Evolutionary conservation across 2,888 invertebrate species (phyloP).

Genomic region (Orthosia incerta): DNA sequence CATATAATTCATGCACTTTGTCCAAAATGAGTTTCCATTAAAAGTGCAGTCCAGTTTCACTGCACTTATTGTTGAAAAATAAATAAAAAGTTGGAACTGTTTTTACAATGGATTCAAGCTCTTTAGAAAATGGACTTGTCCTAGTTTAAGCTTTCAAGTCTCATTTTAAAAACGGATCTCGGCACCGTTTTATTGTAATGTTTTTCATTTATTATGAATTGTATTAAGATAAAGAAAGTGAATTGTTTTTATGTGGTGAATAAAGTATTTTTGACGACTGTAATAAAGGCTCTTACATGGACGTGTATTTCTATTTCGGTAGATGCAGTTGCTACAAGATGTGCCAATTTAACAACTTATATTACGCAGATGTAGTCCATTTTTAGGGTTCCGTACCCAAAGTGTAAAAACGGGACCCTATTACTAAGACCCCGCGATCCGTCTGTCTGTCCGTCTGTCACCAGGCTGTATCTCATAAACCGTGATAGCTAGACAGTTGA

Average conservation of each 20-base stretch:
- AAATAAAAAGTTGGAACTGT: constrained; percentile 48
- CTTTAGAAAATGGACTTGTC: constrained; percentile 78
- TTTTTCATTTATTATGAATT: constrained; percentile 47
- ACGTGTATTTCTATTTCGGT: no score
- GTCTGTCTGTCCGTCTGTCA: no score
- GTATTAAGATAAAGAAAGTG: constrained; percentile 30
- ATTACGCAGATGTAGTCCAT: no score
- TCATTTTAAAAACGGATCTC: constrained; percentile 68
- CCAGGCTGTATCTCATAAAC: no score
- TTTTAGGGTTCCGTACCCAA: no score
- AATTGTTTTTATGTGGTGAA: constrained; percentile 21
- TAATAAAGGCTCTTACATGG: neutral
- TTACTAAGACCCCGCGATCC: no score
- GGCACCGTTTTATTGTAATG: constrained; percentile 71
- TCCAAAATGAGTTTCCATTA: constrained; percentile 53
- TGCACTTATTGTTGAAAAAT: constrained; percentile 41
- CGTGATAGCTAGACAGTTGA: no score
- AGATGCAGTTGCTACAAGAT: no score
- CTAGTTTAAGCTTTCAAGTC: constrained; percentile 72
- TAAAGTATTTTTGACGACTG: neutral
- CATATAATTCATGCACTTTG: constrained; percentile 42
- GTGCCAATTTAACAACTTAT: no score
- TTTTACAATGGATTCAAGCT: constrained; percentile 73
- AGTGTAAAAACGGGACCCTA: no score
- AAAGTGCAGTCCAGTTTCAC: constrained; percentile 39